Base-by-base conservation (phyloP, 1,140 invertebrate genomes). In the Leptinotarsa lineolata region DNA sequence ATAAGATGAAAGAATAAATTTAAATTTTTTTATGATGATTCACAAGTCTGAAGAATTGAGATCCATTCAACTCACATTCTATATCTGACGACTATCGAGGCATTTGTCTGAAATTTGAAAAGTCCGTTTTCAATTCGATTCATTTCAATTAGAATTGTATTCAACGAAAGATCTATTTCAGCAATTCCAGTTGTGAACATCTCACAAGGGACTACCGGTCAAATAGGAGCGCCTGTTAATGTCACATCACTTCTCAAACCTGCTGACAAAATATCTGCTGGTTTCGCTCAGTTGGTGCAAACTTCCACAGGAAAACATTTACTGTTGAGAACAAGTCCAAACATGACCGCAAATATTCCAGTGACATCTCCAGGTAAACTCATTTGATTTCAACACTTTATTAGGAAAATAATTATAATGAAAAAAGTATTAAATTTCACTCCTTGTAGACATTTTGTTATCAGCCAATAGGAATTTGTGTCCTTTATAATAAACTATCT, bases 221-320 rank as follows among this genome's bases (percentile, higher is more conserved):
- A 84, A 64, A 83, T 84, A 16, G 74, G 81, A 39, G 76, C 84
- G 5, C 85, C 81, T 73, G 77, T 86, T 16, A 86, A 85, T 74
- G 83, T 85, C 68, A 85, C 87, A 61, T 84, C 86, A 16, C 81
- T 87, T 30, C 78, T 82, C 61, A 84, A 83, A 73, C 70, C 80
- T 16, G 48, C 79, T 12, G 82, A 83, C 74, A 82, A 83, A 70
- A 76, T 82, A 64, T 77, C 78, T 13, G 79, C 79, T 46, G 80
- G 78, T 76, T 83, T 89, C 77, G 88, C 88, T 72, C 91, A 92
- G 77, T 83, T 93, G 45, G 90, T 93, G 18, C 91, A 92, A 81
- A 92, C 91, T 11, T 87, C 91, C 45, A 88, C 89, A 20, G 92
- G 92, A 44, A 90, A 90, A 81, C 89, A 90, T 83, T 86, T 92